Base-by-base conservation (phyloP, 2,888 invertebrate genomes). In the Agonopterix subpropinquella region DNA sequence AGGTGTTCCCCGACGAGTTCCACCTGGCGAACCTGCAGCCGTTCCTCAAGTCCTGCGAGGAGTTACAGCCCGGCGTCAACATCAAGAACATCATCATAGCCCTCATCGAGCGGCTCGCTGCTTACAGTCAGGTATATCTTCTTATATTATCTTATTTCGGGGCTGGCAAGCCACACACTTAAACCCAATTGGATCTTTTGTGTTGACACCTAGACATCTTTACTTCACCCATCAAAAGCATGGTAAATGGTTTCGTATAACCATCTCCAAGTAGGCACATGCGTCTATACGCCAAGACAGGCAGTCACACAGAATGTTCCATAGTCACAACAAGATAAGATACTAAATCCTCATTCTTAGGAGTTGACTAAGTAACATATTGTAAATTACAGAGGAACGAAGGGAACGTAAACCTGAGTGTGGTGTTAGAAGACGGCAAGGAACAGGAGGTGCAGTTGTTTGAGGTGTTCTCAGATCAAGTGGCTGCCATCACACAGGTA, bases 1-100 rank as follows among this genome's bases (percentile, higher is more conserved):
- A 92, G 94, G 96, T 98, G 18, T 99, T 99, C 77, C 99, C 99
- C 0, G 99, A 99, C 75, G 99, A 99, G 81, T 99, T 98, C 80
- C 99, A 99, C 86, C 89, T 99, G 68, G 96, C 97, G 63, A 98
- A 98, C 0, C 89, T 99, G 53, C 96, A 95, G 77, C 95, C 96
- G 43, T 99, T 99, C 83, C 90, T 99, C 50, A 96, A 97, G 80
- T 98, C 99, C 0, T 99, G 99, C 77, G 98, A 96, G 0, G 98
- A 99, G 73, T 89, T 99, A 1, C 98, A 99, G 71, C 93, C 94
- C 1, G 96, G 95, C 8, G 99, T 99, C 9, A 98, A 99, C 80
- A 98, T 99, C 7, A 99, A 99, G 86, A 98, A 98, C 77, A 97
- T 99, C 55, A 97, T 99, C 54, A 98, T 98, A 58, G 96, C 98